Evolutionary conservation across 2,113 vertebrate species (phyloP), one percentile per base, ranked within the genome.

Genomic region (Salvelinus namaycush): DNA sequence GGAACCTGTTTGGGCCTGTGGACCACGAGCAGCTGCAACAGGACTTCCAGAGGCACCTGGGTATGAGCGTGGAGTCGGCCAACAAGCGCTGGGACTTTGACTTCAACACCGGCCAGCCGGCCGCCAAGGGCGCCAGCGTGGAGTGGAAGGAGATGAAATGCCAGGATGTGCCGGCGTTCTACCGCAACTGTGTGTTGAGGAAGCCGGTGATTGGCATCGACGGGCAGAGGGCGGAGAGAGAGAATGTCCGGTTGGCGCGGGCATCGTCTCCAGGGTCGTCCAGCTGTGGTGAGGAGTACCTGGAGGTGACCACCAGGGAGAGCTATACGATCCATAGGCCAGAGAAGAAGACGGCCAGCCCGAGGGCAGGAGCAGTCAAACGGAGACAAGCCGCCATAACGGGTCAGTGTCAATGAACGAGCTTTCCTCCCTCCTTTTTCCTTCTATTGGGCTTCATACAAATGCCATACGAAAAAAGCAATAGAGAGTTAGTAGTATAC

Each of bases 21-120:
- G 93, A 95, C 88, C 93, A 93, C 6, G 74, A 92, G 83, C 91
- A 94, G 89, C 88, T 95, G 60, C 81, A 81, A 76, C 80, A 87
- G 80, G 93, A 95, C 80, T 94, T 95, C 78, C 87, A 94, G 82
- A 83, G 72, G 18, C 76, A 93, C 54, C 79, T 95, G 14, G 3
- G 4, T 59, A 84, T 84, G 77, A 88, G 69, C 0, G 0, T 91
- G 27, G 88, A 94, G 73, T 71, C 65, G 20, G 92, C 93, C 72
- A 93, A 87, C 67, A 88, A 90, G 44, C 91, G 93, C 60, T 94
- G 93, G 93, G 94, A 92, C 88, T 95, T 94, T 0, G 89, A 94
- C 82, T 96, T 96, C 80, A 85, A 87, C 54, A 69, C 0, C 0
- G 90, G 94, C 4, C 4, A 0, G 0, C 94, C 89, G 0, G 44